A percentile compares a stretch with the other conserved stretches of the same genome.
Conservation (phyloP, 2,888 invertebrate genomes). For the Megastigmus dorsalis region DNA sequence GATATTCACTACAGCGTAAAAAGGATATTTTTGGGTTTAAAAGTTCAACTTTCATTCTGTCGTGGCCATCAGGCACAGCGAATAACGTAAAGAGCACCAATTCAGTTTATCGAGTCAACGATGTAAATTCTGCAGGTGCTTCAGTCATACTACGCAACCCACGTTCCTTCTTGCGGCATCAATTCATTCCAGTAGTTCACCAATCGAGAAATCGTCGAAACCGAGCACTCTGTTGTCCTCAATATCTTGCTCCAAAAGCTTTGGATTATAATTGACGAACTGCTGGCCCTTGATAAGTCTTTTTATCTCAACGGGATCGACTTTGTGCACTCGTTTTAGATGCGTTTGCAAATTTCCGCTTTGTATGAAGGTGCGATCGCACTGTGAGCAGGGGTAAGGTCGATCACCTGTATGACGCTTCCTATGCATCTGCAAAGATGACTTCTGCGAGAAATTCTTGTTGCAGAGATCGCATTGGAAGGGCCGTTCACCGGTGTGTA, state of each 20-base stretch:
- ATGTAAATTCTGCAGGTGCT: too few relatives aligned
- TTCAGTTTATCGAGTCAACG: too few relatives aligned
- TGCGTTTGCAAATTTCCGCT: conserved; percentile 79
- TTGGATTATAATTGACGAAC: conserved; percentile 58
- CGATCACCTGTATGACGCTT: conserved; percentile 78
- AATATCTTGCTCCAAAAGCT: conserved; percentile 57
- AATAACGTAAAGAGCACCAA: too few relatives aligned
- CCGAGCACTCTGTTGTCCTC: conserved; percentile 61
- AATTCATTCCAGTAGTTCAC: too few relatives aligned
- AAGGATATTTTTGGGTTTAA: conserved; percentile 34
- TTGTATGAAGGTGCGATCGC: conserved; percentile 78
- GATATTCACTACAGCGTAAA: too few relatives aligned
- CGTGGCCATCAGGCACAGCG: too few relatives aligned
- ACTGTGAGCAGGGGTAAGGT: conserved; percentile 78
- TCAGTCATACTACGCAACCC: too few relatives aligned
- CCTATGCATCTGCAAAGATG: conserved; percentile 78
- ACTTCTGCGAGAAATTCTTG: conserved; percentile 79
- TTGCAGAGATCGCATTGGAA: conserved; percentile 78
- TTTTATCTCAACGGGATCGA: conserved; percentile 59
- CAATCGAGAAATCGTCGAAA: conserved; percentile 66
- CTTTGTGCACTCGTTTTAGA: conserved; percentile 75
- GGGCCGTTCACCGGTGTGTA: conserved; percentile 79
- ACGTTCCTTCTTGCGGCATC: too few relatives aligned
- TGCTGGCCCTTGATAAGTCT: conserved; percentile 44
- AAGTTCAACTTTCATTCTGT: too few relatives aligned